Conservation (phyloP, 2,888 invertebrate species). For the Heliconius sara region DNA sequence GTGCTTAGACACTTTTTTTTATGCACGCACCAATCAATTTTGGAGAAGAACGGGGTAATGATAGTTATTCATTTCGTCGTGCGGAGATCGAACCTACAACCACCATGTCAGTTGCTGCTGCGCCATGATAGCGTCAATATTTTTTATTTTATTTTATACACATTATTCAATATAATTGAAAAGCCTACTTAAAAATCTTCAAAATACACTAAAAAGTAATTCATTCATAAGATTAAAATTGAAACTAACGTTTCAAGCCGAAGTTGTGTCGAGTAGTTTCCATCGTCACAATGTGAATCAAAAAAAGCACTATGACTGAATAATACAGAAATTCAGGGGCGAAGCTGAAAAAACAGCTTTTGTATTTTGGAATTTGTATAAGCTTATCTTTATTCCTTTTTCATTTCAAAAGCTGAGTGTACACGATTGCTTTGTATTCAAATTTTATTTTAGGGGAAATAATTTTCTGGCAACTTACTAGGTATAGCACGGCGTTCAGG, state of each 20-base stretch:
- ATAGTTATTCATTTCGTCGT: too few relatives aligned
- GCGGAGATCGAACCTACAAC: too few relatives aligned
- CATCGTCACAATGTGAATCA: conserved; percentile 1
- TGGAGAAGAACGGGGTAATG: too few relatives aligned
- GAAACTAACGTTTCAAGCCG: not conserved
- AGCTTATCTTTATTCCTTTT: not conserved
- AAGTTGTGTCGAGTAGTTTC: not conserved
- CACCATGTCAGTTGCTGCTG: too few relatives aligned
- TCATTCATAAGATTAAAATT: not conserved
- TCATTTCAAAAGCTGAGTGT: not conserved
- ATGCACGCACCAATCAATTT: too few relatives aligned
- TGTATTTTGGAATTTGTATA: not conserved
- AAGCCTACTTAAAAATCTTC: not conserved
- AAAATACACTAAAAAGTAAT: conserved; percentile 3
- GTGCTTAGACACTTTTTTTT: too few relatives aligned
- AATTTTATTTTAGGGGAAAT: too few relatives aligned
- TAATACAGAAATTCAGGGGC: not conserved
- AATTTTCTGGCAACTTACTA: too few relatives aligned
- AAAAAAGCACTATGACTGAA: conserved; percentile 22
- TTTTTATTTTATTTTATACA: too few relatives aligned
- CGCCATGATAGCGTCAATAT: too few relatives aligned
- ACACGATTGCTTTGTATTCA: not conserved
- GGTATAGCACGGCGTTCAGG: too few relatives aligned
- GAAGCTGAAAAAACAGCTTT: conserved; percentile 3
- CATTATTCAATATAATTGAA: not conserved